phyloP scores from a whole-genome alignment of 2,113 vertebrate species.

The Dermatemys mawii region DNA sequence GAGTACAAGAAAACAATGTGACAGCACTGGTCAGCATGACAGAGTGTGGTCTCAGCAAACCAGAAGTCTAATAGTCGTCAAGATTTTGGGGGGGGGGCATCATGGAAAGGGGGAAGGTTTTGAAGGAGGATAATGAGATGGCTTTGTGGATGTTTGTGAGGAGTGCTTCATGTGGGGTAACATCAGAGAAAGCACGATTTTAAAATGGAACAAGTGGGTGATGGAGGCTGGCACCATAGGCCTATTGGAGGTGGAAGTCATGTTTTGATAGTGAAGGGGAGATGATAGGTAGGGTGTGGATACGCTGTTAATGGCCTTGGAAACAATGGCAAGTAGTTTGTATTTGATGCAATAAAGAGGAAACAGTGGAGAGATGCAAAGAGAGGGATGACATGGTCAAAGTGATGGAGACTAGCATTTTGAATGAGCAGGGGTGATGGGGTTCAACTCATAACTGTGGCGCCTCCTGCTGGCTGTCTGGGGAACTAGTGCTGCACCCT shows the following conservation, averaged over 20 bases:
- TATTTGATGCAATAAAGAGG: not conserved
- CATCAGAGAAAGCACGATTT: not conserved
- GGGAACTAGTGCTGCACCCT: too few species aligned
- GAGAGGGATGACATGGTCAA: not conserved
- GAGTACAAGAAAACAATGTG: not conserved
- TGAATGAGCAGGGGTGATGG: not conserved
- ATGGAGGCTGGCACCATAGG: not conserved
- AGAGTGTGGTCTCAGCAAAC: not conserved
- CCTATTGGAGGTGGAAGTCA: not conserved
- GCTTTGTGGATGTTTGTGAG: not conserved
- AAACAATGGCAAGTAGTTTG: not conserved
- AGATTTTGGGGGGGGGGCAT: not conserved
- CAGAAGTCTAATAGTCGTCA: fast-evolving
- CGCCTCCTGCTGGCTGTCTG: too few species aligned
- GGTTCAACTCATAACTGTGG: too few species aligned
- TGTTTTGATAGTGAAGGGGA: not conserved
- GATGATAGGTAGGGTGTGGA: not conserved
- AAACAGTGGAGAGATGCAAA: not conserved
- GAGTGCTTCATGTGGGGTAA: not conserved
- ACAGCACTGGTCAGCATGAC: not conserved
- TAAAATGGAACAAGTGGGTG: not conserved
- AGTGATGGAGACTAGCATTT: not conserved
- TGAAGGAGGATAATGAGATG: not conserved
- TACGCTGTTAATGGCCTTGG: not conserved
- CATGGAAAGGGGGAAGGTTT: not conserved